phyloP scores from a whole-genome alignment of 2,113 vertebrate genomes.

The Pan paniscus region DNA sequence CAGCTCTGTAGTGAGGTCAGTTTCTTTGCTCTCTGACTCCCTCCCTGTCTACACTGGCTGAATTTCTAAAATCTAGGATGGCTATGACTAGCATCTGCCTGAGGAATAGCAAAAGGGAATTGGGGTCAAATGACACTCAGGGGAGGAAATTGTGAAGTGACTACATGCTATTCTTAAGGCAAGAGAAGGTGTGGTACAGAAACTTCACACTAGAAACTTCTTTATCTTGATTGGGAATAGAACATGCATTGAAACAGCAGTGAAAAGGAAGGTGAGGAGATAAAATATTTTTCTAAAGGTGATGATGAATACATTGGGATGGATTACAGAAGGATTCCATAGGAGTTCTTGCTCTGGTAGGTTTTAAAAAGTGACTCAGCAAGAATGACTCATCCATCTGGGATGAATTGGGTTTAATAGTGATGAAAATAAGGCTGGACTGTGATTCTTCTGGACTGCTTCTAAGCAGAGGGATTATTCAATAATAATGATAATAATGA shows the following conservation, averaged over 20 bases:
- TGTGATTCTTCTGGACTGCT: neutral
- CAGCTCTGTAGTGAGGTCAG: neutral
- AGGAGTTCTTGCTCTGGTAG: neutral
- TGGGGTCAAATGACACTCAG: neutral
- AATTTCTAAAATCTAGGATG: neutral
- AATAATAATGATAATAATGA: neutral
- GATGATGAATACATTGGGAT: neutral
- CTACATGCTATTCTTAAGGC: neutral
- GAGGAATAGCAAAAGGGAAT: neutral
- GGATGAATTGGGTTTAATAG: neutral
- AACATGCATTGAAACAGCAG: neutral
- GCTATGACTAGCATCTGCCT: neutral
- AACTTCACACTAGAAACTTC: neutral
- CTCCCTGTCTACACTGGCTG: neutral
- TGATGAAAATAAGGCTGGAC: neutral
- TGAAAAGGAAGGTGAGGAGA: neutral
- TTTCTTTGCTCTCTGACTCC: neutral
- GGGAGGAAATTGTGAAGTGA: neutral
- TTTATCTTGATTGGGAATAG: neutral
- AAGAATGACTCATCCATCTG: neutral
- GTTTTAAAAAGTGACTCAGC: constrained; percentile 15
- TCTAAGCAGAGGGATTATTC: neutral
- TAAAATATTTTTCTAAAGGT: neutral
- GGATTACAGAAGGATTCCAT: neutral
- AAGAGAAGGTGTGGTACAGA: neutral